Evolutionary conservation across 2,113 vertebrate genomes (phyloP), one percentile per base, ranked within the genome.

Genomic region (Saguinus midas): DNA sequence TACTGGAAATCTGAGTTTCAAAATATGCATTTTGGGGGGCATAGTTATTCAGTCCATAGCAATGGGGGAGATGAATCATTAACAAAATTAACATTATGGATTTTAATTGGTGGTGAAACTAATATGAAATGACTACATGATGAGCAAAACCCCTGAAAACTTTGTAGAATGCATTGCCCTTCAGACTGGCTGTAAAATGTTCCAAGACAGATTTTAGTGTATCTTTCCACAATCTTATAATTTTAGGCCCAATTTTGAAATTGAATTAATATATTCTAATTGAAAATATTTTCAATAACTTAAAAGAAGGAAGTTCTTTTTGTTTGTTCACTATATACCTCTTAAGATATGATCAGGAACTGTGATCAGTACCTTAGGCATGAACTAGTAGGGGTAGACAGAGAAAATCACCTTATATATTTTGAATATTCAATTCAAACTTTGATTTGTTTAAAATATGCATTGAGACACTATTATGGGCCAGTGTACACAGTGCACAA

Each of bases 241-340:
- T 82, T 95, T 29, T 45, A 90, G 57, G 25, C 2, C 32, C 70
- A 96, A 88, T 91, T 93, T 25, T 93, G 25, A 96, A 58, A 55
- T 50, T 64, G 4, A 80, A 87, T 58, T 68, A 87, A 52, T 52
- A 64, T 92, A 82, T 78, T 52, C 72, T 48, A 76, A 84, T 84
- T 48, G 80, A 57, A 83, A 91, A 68, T 48, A 0, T 8, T 86
- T 94, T 73, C 40, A 50, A 3, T 32, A 73, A 73, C 3, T 18
- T 43, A 3, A 66, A 25, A 75, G 9, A 68, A 92, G 27, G 6
- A 83, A 84, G 16, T 40, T 40, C 37, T 40, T 40, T 40, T 40
- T 40, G 10, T 8, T 82, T 70, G 2, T 14, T 79, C 29, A 58
- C 27, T 2, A 66, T 45, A 3, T 72, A 23, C 13, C 48, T 57